These are phyloP conservation scores for Scopus umbretta DNA, from an alignment of 2,113 vertebrate genomes.

Conservation along the genomic window DNA sequence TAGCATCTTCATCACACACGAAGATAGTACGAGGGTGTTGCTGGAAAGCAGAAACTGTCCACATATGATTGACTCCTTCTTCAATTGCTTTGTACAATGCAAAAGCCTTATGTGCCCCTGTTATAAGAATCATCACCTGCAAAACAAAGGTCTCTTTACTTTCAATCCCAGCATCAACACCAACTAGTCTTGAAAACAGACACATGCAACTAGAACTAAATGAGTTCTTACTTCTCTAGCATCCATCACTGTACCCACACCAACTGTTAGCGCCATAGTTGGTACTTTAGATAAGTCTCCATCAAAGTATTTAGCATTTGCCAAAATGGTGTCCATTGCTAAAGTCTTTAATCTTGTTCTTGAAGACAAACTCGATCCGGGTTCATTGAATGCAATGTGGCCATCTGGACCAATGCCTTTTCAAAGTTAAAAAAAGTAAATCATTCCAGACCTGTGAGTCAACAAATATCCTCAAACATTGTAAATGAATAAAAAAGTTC, in stretches of 20 bases:
- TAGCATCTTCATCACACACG: constrained; percentile 84
- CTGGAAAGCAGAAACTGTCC: constrained; percentile 86
- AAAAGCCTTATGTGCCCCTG: constrained; percentile 84
- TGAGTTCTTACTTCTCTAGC: constrained; percentile 78
- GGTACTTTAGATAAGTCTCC: constrained; percentile 83
- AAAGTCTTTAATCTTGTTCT: constrained; percentile 83
- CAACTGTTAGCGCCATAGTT: constrained; percentile 84
- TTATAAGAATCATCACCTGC: constrained; percentile 87
- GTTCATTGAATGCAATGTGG: constrained; percentile 85
- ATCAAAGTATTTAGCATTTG: constrained; percentile 84
- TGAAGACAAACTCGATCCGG: constrained; percentile 83
- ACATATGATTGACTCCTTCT: constrained; percentile 84
- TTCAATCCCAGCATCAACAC: background rate
- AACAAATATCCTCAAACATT: constrained; percentile 16
- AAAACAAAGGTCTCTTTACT: constrained; percentile 35
- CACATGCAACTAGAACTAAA: constrained; percentile 55
- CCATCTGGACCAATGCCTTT: constrained; percentile 85
- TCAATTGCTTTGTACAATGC: constrained; percentile 83
- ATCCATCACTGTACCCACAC: constrained; percentile 85
- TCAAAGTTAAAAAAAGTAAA: constrained; percentile 56
- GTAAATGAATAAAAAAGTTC: background rate
- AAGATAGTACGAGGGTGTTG: constrained; percentile 82
- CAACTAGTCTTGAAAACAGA: background rate
- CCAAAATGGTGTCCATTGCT: constrained; percentile 84
- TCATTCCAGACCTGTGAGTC: constrained; percentile 2